Conservation (phyloP, 2,113 vertebrate species). For the Microcebus murinus region DNA sequence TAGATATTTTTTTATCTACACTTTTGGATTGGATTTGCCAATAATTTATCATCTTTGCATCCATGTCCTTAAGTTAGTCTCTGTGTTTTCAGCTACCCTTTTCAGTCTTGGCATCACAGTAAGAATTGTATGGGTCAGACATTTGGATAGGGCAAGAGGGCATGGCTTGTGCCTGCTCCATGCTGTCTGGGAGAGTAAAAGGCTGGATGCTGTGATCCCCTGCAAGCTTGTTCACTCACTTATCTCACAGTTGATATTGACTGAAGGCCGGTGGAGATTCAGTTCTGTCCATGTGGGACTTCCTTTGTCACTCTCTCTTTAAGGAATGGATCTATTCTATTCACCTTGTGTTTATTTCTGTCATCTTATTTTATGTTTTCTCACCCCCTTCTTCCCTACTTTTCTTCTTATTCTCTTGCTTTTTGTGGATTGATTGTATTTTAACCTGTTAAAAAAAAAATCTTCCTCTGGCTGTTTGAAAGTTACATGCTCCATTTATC, state of each 20-base stretch:
- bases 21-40: not conserved
- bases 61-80: not conserved
- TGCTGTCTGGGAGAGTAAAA: not conserved
- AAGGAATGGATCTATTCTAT: not conserved
- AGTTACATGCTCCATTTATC: not conserved
- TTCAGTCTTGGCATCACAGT: not conserved
- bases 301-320: not conserved
- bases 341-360: not conserved
- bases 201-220: not conserved
- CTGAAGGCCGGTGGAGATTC: not conserved
- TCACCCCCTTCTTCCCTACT: not conserved
- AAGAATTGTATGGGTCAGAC: not conserved
- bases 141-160: not conserved
- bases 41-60: not conserved
- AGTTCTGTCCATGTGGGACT: not conserved
- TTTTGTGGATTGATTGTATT: slow-evolving; percentile 11
- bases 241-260: not conserved
- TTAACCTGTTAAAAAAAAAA: not conserved
- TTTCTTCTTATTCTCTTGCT: not conserved
- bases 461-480: not conserved
- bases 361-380: not conserved
- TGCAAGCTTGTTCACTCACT: not conserved
- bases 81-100: not conserved
- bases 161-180: not conserved
- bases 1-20: not conserved